Conservation (phyloP, 2,888 invertebrate species). For the Drosophila cognata region DNA sequence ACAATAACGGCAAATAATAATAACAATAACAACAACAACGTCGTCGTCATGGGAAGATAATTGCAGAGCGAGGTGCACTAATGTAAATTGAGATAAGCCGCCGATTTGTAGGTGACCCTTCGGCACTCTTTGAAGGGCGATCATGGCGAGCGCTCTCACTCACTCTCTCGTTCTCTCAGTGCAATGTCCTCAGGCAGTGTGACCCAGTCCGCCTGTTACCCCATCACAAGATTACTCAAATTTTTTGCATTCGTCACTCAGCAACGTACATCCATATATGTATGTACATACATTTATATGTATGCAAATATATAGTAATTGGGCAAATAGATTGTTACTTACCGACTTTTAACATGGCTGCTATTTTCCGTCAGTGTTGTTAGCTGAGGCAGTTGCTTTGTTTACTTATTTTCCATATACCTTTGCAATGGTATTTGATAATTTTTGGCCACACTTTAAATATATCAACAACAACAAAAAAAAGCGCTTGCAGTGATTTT, state of each 20-base stretch:
- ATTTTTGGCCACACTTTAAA: constrained; percentile 2
- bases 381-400: constrained; percentile 2
- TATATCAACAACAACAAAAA: constrained; percentile 1
- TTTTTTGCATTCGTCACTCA: constrained; percentile 22
- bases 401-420: constrained; percentile 23
- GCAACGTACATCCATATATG: not conserved
- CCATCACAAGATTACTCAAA: not conserved
- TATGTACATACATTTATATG: no score
- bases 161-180: not conserved
- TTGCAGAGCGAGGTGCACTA: constrained; percentile 37
- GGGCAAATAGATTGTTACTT: constrained; percentile 12
- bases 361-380: not conserved
- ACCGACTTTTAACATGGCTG: constrained; percentile 18
- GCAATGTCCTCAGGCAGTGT: constrained; percentile 1
- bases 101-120: constrained; percentile 75
- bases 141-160: constrained; percentile 4
- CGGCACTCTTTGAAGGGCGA: constrained; percentile 67
- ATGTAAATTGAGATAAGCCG: constrained; percentile 47
- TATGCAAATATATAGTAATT: not conserved
- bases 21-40: constrained; percentile 12
- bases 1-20: not conserved
- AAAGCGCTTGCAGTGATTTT: constrained; percentile 16
- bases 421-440: not conserved
- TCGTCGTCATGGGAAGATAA: constrained; percentile 24
- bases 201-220: constrained; percentile 18